Evolutionary conservation across 2,797 vertebrate genomes (phyloP).

Genomic region (Parauchenoglanis punctatus): DNA sequence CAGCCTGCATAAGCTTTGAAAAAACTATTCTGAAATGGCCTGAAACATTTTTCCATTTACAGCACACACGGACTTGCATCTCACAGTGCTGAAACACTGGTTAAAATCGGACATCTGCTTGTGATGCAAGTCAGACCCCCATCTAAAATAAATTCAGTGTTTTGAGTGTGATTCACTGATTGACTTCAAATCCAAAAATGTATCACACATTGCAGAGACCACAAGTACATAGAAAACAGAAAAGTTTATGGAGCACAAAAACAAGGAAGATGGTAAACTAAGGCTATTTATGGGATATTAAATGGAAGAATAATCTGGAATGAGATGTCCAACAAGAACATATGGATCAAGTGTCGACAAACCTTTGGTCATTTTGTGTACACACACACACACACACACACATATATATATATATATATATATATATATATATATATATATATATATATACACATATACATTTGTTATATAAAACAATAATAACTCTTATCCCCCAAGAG

Average conservation of each 20-base stretch:
- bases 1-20: background rate
- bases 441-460: no score
- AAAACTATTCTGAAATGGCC: background rate
- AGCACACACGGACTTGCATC: background rate
- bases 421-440: no score
- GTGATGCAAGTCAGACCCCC: background rate
- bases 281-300: background rate
- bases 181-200: background rate
- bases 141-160: background rate
- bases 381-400: no score
- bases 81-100: background rate
- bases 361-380: background rate
- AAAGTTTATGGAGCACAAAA: background rate
- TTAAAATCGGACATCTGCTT: slow-evolving; percentile 2
- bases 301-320: background rate
- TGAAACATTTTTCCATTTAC: background rate
- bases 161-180: background rate
- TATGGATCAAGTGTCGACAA: background rate
- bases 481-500: background rate
- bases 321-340: background rate
- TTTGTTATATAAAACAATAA: background rate
- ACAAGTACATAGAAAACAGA: background rate
- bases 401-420: no score
- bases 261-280: background rate
- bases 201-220: background rate